Conservation (phyloP, 1,140 invertebrate genomes). For the Centruroides vittatus region DNA sequence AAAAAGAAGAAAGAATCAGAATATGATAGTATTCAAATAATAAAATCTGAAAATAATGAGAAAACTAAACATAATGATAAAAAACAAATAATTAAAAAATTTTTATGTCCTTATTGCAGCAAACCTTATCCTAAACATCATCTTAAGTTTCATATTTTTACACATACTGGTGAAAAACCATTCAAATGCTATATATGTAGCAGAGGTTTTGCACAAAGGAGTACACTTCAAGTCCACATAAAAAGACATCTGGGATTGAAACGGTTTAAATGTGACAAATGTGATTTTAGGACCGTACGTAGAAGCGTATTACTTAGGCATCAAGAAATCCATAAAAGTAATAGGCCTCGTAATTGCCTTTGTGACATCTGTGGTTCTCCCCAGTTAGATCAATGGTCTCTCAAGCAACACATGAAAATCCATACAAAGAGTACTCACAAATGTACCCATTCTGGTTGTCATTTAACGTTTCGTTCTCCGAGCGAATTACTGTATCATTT, state of each 20-base stretch:
- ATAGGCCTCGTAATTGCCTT: conserved; percentile 24
- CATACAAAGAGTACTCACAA: conserved; percentile 42
- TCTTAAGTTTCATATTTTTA: conserved; percentile 2
- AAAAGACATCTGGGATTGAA: conserved; percentile 32
- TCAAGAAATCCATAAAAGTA: conserved; percentile 18
- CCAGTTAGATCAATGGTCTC: conserved; percentile 31
- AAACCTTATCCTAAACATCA: conserved; percentile 16
- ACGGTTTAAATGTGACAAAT: conserved; percentile 32
- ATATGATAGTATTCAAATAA: no score
- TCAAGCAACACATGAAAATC: conserved; percentile 43
- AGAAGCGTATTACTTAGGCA: conserved; percentile 22
- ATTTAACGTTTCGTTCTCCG: conserved; percentile 32
- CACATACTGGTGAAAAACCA: conserved; percentile 15
- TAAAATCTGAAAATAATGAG: background rate
- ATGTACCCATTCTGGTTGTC: conserved; percentile 36
- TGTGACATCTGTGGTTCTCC: conserved; percentile 43
- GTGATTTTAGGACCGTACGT: conserved; percentile 30
- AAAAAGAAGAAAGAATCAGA: no score
- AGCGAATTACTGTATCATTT: conserved; percentile 37
- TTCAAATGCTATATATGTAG: conserved; percentile 26
- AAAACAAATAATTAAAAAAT: conserved; percentile 2
- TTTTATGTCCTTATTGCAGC: conserved; percentile 19
- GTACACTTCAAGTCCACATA: conserved; percentile 23
- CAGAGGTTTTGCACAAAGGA: conserved; percentile 39
- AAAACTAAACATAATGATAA: background rate